A percentile compares a stretch with the other conserved stretches of the same genome.
Conservation (phyloP, 2,888 invertebrate species). For the Caradrina clavipalpis region DNA sequence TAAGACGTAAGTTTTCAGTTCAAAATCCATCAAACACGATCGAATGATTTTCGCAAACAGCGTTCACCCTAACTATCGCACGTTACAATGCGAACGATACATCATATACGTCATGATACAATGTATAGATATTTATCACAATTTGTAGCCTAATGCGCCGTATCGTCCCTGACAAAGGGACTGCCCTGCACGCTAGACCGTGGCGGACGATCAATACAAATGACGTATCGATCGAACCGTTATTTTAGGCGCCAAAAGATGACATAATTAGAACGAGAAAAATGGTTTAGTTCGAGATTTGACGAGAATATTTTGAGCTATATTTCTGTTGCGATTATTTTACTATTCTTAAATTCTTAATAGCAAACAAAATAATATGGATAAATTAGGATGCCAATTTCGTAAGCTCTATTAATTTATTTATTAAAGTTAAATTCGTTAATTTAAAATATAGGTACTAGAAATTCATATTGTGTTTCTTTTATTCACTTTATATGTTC, state of each 20-base stretch:
- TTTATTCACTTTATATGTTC: neutral
- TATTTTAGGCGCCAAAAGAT: slow-evolving; percentile 57
- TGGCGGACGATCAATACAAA: slow-evolving; percentile 66
- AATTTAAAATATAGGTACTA: too few species aligned
- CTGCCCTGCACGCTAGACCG: slow-evolving; percentile 70
- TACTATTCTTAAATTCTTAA: neutral
- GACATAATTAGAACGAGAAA: slow-evolving; percentile 34
- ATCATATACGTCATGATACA: slow-evolving; percentile 65
- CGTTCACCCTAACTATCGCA: slow-evolving; percentile 62
- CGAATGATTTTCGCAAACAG: slow-evolving; percentile 62
- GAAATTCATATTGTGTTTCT: too few species aligned
- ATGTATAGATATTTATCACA: slow-evolving; percentile 77
- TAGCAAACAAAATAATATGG: neutral
- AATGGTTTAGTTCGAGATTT: slow-evolving; percentile 1
- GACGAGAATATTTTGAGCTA: neutral
- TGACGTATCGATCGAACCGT: slow-evolving; percentile 63
- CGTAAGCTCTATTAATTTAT: too few species aligned
- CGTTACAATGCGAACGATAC: slow-evolving; percentile 62
- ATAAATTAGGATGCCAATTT: neutral
- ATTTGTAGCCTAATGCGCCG: slow-evolving; percentile 80
- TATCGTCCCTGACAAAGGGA: slow-evolving; percentile 73
- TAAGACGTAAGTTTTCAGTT: slow-evolving; percentile 50
- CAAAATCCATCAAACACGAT: slow-evolving; percentile 62
- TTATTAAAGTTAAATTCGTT: too few species aligned
- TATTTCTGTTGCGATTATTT: neutral